phyloP scores from a whole-genome alignment of 2,113 vertebrate genomes.

The Mus musculus region DNA sequence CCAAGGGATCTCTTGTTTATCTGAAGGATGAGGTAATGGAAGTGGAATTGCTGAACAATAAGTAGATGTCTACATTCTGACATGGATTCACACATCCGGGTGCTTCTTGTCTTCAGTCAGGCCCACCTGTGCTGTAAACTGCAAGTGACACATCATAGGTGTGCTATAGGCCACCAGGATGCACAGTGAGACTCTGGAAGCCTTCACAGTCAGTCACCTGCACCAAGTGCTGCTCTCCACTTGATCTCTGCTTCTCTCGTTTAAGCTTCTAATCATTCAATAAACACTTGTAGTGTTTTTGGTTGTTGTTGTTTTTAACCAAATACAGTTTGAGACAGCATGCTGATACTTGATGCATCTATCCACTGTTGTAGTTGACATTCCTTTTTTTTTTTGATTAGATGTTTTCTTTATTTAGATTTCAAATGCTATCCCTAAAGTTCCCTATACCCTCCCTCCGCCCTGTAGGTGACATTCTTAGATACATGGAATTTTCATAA shows the following conservation, averaged over 20 bases:
- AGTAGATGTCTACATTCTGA: background rate
- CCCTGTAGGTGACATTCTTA: background rate
- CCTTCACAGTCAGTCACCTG: background rate
- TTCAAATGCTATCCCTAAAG: too few species aligned
- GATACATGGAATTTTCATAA: background rate
- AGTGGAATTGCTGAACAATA: background rate
- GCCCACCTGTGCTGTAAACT: background rate
- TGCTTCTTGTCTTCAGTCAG: background rate
- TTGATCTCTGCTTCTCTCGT: background rate
- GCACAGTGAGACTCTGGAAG: background rate
- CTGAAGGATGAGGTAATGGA: constrained; percentile 31
- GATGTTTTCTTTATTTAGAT: too few species aligned
- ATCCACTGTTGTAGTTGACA: background rate
- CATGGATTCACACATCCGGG: background rate
- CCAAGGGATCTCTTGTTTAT: background rate
- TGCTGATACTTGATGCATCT: background rate
- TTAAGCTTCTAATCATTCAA: background rate
- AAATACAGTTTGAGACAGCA: background rate
- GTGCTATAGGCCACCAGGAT: background rate
- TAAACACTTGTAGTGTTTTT: background rate
- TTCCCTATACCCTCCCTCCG: too few species aligned
- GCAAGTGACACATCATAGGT: background rate
- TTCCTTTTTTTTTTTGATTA: background rate
- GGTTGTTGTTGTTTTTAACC: too few species aligned
- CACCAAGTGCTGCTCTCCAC: background rate